These are phyloP conservation scores for Adineta ricciae DNA, from an alignment of 2,888 invertebrate genomes.

Conservation along the genomic window DNA sequence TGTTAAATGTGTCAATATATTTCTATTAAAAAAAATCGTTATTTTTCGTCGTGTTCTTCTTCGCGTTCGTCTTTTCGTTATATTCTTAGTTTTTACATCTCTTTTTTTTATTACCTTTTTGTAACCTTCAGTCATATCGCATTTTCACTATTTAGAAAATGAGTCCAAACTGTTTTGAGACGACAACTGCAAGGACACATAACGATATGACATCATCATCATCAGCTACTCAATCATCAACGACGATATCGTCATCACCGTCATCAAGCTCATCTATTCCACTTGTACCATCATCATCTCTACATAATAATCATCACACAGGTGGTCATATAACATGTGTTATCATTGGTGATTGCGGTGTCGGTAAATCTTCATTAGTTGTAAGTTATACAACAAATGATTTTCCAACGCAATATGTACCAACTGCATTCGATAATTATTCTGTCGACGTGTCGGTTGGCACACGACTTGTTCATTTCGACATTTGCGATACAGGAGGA, in stretches of 20 bases:
- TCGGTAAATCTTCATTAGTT: constrained; percentile 84
- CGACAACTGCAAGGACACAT: background rate
- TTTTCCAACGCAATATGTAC: constrained; percentile 78
- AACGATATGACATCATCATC: constrained; percentile 8
- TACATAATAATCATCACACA: background rate
- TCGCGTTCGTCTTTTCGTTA: background rate
- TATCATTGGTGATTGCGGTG: constrained; percentile 80
- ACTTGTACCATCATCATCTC: background rate
- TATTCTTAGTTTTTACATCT: background rate
- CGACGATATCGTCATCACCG: background rate
- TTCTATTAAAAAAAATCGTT: too few relatives aligned
- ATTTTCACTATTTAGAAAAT: background rate
- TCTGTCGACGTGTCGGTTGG: constrained; percentile 89
- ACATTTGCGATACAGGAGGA: constrained; percentile 89
- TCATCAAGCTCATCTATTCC: background rate
- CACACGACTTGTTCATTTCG: constrained; percentile 73
- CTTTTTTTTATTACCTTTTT: constrained; percentile 1
- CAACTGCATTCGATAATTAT: constrained; percentile 89
- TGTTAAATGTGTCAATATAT: background rate
- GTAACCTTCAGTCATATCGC: background rate
- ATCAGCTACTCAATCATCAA: background rate
- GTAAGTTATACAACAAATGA: constrained; percentile 85
- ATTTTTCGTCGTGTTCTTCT: background rate
- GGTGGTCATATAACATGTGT: constrained; percentile 66
- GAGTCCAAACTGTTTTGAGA: background rate